Base-by-base conservation (phyloP, 2,888 invertebrate species). In the Beris chalybata region DNA sequence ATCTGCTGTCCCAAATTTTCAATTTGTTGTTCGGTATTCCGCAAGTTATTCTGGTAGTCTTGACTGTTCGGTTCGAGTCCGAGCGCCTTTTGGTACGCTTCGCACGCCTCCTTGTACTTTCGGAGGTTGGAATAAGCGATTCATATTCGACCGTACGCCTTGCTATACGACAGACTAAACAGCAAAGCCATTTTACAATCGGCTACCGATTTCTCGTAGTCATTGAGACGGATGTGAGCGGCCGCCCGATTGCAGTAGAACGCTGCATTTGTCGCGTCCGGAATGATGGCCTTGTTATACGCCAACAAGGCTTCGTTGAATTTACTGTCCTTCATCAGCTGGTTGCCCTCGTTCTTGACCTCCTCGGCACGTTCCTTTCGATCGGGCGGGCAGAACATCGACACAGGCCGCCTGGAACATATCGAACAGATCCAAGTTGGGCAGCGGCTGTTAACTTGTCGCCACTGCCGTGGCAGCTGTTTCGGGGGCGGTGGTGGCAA, bases 181-280 rank as follows among this genome's bases (percentile, higher is more conserved):
- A 87, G 85, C 64, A 99, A 84, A 5, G 99, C 97, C 53, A 89
- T 88, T 73, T 91, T 88, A 78, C 97, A 97, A 81, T 99, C 98
- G 63, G 89, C 87, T 64, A 98, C 90, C 11, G 97, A 95, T 69
- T 87, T 85, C 66, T 89, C 85, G 76, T 94, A 90, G 75, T 92
- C 89, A 57, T 91, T 91, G 71, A 97, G 82, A 77, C 95, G 94
- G 77, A 92, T 96, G 78, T 92, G 90, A 0, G 97, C 96, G 2
- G 98, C 98, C 54, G 98, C 99, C 72, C 98, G 88, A 79, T 99
- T 99, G 79, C 97, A 97, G 79, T 93, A 98, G 82, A 92, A 98
- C 38, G 98, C 93, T 0, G 97, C 91, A 83, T 97, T 97, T 69
- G 86, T 86, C 30, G 90, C 88, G 78, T 97, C 93, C 66, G 95